Evolutionary conservation across 2,797 vertebrate genomes (phyloP), one percentile per base, ranked within the genome.

Genomic region (Oryzias sinensis): DNA sequence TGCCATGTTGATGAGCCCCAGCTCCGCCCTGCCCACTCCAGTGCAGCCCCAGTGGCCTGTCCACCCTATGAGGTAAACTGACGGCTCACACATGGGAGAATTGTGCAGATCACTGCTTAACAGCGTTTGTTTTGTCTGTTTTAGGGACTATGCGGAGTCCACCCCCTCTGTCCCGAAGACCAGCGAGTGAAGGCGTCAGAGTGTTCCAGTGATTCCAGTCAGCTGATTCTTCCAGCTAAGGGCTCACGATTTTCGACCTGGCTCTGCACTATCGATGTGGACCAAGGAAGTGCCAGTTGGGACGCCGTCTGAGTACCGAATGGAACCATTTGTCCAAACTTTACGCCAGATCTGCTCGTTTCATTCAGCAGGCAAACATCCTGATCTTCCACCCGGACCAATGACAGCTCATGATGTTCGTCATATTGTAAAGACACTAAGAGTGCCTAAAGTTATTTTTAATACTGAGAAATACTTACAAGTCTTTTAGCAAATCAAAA

Each of bases 1-100:
- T 54, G 96, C 97, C 77, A 98, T 99, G 97, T 86, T 99, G 54
- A 93, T 94, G 92, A 99, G 97, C 76, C 96, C 97, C 49, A 97
- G 93, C 44, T 97, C 93, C 44, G 83, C 93, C 5, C 27, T 90
- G 66, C 90, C 93, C 17, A 97, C 96, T 3, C 96, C 96, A 5
- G 91, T 93, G 58, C 94, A 96, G 77, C 59, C 92, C 25, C 76
- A 65, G 0, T 96, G 94, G 93, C 93, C 94, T 0, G 47, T 80
- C 45, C 92, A 93, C 65, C 84, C 90, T 50, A 80, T 90, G 59
- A 87, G 93, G 97, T 98, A 70, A 62, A 45, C 14, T 29, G 11
- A 0, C 11, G 33, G 9, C 33, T 11, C 33, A 27, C 27, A 9
- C 5, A 49, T 4, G 14, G 5, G 20, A 18, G 0, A 56, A 44